Evolutionary conservation across 2,888 invertebrate genomes (phyloP), one percentile per base, ranked within the genome.

Genomic region (Scrobipalpa costella): DNA sequence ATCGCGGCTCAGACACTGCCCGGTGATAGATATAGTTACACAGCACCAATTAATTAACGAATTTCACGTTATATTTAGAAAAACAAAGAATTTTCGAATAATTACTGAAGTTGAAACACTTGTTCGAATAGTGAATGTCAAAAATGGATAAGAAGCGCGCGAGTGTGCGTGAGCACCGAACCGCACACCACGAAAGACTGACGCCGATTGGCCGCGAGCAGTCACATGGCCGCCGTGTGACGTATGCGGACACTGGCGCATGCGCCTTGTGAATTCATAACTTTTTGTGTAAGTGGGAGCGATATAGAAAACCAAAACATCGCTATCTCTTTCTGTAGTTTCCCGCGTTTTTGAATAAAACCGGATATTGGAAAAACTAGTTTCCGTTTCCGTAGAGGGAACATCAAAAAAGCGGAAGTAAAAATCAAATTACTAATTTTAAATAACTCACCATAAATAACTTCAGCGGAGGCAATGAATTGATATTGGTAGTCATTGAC

Each of bases 221-320:
- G 80, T 85, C 86, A 86, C 83, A 80, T 83, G 84, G 82, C 69
- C 68, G 63, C 61, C 64, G 63, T 67, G 71, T 83, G 85, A 86
- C 85, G 85, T 85, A 78, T 69, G 72, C 79, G 76, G 78, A 82
- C 74, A 73, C 73, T 34, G 63, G 81, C 83, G 85, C 87, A 86
- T 87, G 88, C 88, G 88, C 82, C 76, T 68, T 68, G 68, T 70
- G 73, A 77, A 78, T 78, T 77, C 65, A 69, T 80, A 85, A 83
- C 80, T 83, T 84, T 84, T 80, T 77, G 73, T 69, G 66, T 68
- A 57, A 71, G 84, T 69, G 71, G 40, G 77, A 84, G 69, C 66
- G 78, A 77, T 74, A 72, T 49, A 63, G 67, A 68, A 63, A 34
- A 65, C 47, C 3, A 33, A 38, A 59, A 57, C 57, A 57, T 15